Base-by-base conservation (phyloP, 2,888 invertebrate genomes). In the Hypercompe scribonia region DNA sequence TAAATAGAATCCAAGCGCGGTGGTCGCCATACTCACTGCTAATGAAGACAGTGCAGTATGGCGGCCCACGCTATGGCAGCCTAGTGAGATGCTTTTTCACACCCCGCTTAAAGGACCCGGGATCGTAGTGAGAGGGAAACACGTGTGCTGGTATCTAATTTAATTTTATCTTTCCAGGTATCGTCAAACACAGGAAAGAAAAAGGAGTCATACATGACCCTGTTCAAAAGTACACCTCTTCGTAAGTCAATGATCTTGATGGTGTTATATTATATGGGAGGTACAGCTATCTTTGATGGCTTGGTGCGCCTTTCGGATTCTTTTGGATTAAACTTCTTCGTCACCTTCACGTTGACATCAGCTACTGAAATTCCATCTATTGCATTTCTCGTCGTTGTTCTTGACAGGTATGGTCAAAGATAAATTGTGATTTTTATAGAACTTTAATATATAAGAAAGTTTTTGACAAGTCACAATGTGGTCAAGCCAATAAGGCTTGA, bases 251-350 rank as follows among this genome's bases (percentile, higher is more conserved):
- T 71, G 67, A 11, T 68, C 1, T 11, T 39, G 8, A 74, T 74
- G 71, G 84, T 90, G 42, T 33, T 90, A 0, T 82, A 88, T 3
- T 88, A 88, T 71, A 89, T 90, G 86, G 79, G 89, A 0, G 83
- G 86, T 71, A 89, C 88, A 0, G 73, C 92, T 46, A 82, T 88
- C 10, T 89, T 93, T 71, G 93, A 93, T 76, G 89, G 89, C 33
- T 84, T 93, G 61, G 85, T 92, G n/a, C 81, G 93, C 13, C 80
- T 93, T 72, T 92, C 92, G 0, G 92, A 93, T 85, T 90, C 85
- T 58, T 87, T 93, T 50, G 93, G 93, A 0, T 77, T 88, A 74
- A 87, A 90, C 78, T 91, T 93, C 84, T 93, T 93, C 81, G 61
- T 91, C 2, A 92, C 91, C 0, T 92, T 90, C 79, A 88, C 91